Base-by-base conservation (phyloP, 2,113 vertebrate genomes). In the Malurus cyaneus region DNA sequence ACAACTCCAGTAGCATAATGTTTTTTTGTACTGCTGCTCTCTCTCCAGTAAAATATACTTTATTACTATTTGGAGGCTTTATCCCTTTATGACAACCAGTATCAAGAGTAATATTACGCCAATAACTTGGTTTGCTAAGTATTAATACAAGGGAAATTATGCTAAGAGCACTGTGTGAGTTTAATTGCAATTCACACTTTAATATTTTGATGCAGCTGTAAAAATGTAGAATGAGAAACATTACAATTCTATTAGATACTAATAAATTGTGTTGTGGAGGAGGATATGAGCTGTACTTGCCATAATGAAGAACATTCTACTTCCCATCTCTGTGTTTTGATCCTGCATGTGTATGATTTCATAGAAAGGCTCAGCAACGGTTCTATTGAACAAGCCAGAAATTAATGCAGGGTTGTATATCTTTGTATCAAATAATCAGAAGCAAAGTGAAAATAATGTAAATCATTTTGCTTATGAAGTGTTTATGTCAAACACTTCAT, bases 121-220 rank as follows among this genome's bases (percentile, higher is more conserved):
- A 94, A 96, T 97, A 97, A 96, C 95, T 97, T 97, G 97, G 92
- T 96, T 97, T 96, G 94, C 90, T 95, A 95, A 95, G 95, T 96
- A 97, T 96, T 97, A 97, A 97, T 97, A 94, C 96, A 97, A 90
- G 92, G 81, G 93, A 95, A 97, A 97, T 97, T 97, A 97, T 80
- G 94, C 94, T 95, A 97, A 95, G 92, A 95, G 86, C 96, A 88
- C 90, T 60, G 95, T 96, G 88, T 96, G 97, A 96, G 90, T 97
- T 97, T 97, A 97, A 97, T 96, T 96, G 96, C 95, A 94, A 96
- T 94, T 97, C 94, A 94, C 79, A 92, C 94, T 94, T 94, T 93
- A 97, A 97, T 96, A 97, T 96, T 97, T 97, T 96, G 96, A 97
- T 97, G 95, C 95, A 96, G 91, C 93, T 97, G 95, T 97, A 97